Conservation (phyloP, 2,113 vertebrate species). For the Tenrec ecaudatus region DNA sequence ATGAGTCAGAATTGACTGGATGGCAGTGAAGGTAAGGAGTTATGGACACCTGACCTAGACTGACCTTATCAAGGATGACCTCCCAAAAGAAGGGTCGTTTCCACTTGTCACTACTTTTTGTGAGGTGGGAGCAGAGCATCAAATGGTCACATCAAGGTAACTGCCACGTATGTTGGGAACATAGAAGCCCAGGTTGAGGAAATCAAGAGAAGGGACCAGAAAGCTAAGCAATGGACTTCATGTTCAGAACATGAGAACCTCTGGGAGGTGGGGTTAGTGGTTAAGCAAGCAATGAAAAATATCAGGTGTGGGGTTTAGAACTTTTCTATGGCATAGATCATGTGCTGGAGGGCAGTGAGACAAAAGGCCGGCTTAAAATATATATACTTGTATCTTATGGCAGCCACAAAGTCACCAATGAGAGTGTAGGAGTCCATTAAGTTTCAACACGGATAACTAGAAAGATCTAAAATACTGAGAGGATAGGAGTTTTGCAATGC, state of each 20-base stretch:
- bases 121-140: neutral
- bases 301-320: neutral
- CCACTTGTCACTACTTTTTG: neutral
- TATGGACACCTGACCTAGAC: neutral
- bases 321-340: neutral
- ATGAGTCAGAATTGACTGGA: too few relatives aligned
- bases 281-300: neutral
- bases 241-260: neutral
- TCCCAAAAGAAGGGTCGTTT: neutral
- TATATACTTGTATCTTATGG: neutral
- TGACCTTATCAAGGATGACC: neutral
- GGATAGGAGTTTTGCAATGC: neutral
- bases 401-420: neutral
- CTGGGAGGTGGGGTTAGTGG: neutral
- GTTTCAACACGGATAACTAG: neutral
- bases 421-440: neutral
- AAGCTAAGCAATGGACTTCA: neutral
- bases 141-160: neutral
- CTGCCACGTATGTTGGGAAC: neutral
- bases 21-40: too few relatives aligned
- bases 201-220: neutral
- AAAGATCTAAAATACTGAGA: neutral
- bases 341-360: neutral
- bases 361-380: neutral
- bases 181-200: neutral